Conservation (phyloP, 2,113 vertebrate genomes). For the Meriones unguiculatus region DNA sequence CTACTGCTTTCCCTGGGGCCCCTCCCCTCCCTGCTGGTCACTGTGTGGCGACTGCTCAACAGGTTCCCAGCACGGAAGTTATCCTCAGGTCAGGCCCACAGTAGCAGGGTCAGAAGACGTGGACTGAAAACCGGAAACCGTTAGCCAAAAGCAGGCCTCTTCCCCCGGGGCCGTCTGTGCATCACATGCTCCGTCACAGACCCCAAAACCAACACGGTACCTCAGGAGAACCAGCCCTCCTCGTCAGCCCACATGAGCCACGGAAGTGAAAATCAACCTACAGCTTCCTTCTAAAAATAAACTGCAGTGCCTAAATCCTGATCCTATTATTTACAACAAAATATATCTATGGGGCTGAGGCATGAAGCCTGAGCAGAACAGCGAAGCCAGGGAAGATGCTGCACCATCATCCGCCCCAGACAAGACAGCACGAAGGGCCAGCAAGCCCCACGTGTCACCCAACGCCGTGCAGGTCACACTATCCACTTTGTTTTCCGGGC, state of each 20-base stretch:
- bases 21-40: not conserved
- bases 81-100: not conserved
- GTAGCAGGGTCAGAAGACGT: not conserved
- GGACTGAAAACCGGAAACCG: not conserved
- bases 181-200: not conserved
- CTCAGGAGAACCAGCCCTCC: not conserved
- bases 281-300: slow-evolving; percentile 8
- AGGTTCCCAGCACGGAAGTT: not conserved
- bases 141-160: not conserved
- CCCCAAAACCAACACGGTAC: too few relatives aligned
- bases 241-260: not conserved
- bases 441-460: not conserved
- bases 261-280: not conserved
- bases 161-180: fast-evolving
- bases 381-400: not conserved
- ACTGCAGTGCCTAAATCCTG: not conserved
- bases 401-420: not conserved
- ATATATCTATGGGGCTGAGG: not conserved
- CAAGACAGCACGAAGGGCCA: not conserved
- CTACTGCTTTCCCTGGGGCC: not conserved
- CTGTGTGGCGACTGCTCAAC: not conserved
- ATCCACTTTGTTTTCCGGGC: not conserved
- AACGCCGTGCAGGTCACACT: not conserved
- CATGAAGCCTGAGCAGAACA: not conserved
- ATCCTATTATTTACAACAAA: not conserved